These are phyloP conservation scores for Conops quadrifasciatus DNA, from an alignment of 2,888 invertebrate genomes.

Conservation along the genomic window DNA sequence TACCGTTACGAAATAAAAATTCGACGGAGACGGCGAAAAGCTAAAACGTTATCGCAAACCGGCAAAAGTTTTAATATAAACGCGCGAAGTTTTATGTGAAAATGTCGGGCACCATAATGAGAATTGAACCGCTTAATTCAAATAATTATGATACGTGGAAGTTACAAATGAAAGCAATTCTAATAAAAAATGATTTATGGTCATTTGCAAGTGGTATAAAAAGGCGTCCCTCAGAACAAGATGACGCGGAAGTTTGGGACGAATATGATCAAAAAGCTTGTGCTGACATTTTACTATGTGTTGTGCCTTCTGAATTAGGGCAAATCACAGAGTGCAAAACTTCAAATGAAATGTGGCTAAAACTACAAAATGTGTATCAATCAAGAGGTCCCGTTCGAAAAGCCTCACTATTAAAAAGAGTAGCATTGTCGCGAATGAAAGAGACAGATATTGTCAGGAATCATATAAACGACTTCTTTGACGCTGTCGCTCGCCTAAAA, in stretches of 20 bases:
- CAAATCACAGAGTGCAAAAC: too few species aligned
- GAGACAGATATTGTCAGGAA: background rate
- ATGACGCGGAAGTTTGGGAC: background rate
- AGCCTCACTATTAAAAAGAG: background rate
- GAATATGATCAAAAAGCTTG: background rate
- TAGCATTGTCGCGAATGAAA: too few species aligned
- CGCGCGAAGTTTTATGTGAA: too few species aligned
- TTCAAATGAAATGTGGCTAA: too few species aligned
- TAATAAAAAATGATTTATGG: conserved; percentile 2
- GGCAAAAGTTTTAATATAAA: too few species aligned
- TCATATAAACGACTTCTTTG: background rate
- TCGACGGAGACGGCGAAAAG: too few species aligned
- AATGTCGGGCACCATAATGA: too few species aligned
- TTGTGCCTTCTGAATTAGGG: too few species aligned
- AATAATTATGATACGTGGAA: background rate
- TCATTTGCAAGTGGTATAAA: background rate
- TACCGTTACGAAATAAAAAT: too few species aligned
- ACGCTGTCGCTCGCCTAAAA: background rate
- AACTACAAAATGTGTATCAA: background rate
- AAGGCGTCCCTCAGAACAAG: background rate
- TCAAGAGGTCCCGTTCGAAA: background rate
- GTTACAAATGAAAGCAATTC: background rate
- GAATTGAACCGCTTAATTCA: too few species aligned
- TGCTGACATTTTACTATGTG: too few species aligned
- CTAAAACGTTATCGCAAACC: too few species aligned